These are phyloP conservation scores for Danio rerio DNA, from an alignment of 2,113 vertebrate species.

Conservation along the genomic window DNA sequence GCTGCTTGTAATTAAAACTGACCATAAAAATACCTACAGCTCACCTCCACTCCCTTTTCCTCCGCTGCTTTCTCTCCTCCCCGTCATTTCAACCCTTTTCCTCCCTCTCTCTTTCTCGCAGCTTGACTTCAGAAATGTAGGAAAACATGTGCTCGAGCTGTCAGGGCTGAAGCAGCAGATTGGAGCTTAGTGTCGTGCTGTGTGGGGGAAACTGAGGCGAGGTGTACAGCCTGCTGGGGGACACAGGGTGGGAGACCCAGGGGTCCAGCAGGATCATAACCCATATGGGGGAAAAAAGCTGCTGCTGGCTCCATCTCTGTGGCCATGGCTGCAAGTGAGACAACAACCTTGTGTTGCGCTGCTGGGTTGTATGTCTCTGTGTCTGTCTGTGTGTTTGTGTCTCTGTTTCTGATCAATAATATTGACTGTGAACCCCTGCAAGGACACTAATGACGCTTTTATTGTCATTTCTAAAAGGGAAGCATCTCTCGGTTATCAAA, in stretches of 20 bases:
- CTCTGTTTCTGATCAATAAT: slow-evolving; percentile 29
- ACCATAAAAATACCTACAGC: slow-evolving; percentile 37
- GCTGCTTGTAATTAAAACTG: slow-evolving; percentile 37
- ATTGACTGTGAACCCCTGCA: slow-evolving; percentile 37
- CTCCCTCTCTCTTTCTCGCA: slow-evolving; percentile 18
- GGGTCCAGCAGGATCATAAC: slow-evolving; percentile 24
- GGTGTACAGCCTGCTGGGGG: slow-evolving; percentile 25
- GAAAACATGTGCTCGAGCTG: slow-evolving; percentile 38
- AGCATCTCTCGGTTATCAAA: slow-evolving; percentile 14
- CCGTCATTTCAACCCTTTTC: not conserved
- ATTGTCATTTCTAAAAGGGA: slow-evolving; percentile 25
- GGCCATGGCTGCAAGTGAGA: not conserved
- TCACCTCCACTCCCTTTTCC: slow-evolving; percentile 24
- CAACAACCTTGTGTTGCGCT: not conserved
- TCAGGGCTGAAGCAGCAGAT: slow-evolving; percentile 20
- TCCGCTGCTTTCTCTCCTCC: not conserved
- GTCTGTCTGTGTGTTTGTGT: slow-evolving; percentile 26
- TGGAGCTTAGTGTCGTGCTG: slow-evolving; percentile 40
- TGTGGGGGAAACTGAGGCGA: slow-evolving; percentile 27
- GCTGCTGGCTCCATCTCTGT: not conserved
- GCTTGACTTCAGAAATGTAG: slow-evolving; percentile 13
- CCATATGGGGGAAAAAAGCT: slow-evolving; percentile 1
- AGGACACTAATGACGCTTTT: slow-evolving; percentile 35
- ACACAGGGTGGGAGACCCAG: slow-evolving; percentile 38
- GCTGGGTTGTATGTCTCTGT: slow-evolving; percentile 15